These are phyloP conservation scores for Encarsia formosa DNA, from an alignment of 2,888 invertebrate species.

Conservation along the genomic window DNA sequence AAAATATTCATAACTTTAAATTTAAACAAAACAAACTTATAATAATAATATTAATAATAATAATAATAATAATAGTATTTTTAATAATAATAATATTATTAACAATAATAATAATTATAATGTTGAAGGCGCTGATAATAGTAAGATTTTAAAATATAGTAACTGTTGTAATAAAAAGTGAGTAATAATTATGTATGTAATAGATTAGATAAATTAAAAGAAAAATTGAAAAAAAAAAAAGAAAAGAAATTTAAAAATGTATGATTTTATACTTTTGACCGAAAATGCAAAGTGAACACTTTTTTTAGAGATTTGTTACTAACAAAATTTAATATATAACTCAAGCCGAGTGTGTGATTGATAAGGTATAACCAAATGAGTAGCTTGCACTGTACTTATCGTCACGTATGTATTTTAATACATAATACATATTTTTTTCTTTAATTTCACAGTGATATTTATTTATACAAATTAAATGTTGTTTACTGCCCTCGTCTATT, in stretches of 20 bases:
- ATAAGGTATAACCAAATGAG: not conserved
- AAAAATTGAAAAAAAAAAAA: constrained; percentile 7
- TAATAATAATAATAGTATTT: too few species aligned
- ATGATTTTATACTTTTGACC: constrained; percentile 1
- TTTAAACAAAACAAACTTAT: too few species aligned
- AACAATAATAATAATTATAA: too few species aligned
- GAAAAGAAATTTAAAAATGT: constrained; percentile 4
- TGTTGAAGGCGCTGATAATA: not conserved
- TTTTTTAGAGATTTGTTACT: not conserved
- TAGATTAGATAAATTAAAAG: constrained; percentile 2
- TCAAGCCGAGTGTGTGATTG: not conserved
- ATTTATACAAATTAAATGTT: too few species aligned
- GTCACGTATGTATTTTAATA: constrained; percentile 8
- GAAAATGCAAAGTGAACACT: constrained; percentile 21
- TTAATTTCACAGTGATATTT: too few species aligned
- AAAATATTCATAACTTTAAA: too few species aligned
- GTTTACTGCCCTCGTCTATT: too few species aligned
- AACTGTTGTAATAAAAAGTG: constrained; percentile 14
- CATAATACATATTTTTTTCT: not conserved
- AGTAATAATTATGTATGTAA: constrained; percentile 11
- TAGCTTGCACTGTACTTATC: constrained; percentile 28
- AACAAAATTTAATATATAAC: constrained; percentile 1
- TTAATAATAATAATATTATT: too few species aligned
- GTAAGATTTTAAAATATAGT: constrained; percentile 9
- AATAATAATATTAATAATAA: too few species aligned